These are phyloP conservation scores for Xestia sexstrigata DNA, from an alignment of 2,888 invertebrate species.

Conservation along the genomic window DNA sequence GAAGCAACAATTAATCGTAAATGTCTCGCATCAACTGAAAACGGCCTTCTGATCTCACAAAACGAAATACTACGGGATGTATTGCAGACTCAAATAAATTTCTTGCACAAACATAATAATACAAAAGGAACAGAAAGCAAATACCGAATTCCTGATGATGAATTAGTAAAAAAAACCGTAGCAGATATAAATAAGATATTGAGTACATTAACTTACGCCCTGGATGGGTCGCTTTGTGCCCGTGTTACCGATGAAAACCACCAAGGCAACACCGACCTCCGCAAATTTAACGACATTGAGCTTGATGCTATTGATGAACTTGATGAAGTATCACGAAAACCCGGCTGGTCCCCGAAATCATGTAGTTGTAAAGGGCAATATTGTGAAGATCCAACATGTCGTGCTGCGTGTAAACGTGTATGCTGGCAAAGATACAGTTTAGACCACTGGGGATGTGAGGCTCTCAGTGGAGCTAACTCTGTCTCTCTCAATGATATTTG, in stretches of 20 bases:
- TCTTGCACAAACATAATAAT: conserved; percentile 66
- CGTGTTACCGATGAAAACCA: conserved; percentile 20
- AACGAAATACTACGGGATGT: conserved; percentile 70
- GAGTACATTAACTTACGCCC: conserved; percentile 71
- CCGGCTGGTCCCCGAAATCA: conserved; percentile 65
- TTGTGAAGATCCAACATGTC: conserved; percentile 73
- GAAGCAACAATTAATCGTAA: conserved; percentile 68
- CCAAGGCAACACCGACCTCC: conserved; percentile 7
- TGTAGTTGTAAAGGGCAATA: conserved; percentile 75
- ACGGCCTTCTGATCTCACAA: conserved; percentile 68
- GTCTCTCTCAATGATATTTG: conserved; percentile 78
- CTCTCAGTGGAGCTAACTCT: conserved; percentile 69
- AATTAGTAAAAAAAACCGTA: conserved; percentile 61
- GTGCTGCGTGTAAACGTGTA: conserved; percentile 73
- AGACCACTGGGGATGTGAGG: conserved; percentile 76
- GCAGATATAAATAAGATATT: conserved; percentile 75
- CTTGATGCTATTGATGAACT: conserved; percentile 20
- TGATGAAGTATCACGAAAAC: conserved; percentile 46
- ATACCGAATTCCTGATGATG: conserved; percentile 28
- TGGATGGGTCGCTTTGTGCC: conserved; percentile 76
- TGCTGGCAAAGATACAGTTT: conserved; percentile 79
- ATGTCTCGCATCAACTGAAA: conserved; percentile 69
- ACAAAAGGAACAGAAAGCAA: conserved; percentile 24
- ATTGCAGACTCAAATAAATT: conserved; percentile 72
- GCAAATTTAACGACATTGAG: conserved; percentile 48